A percentile compares a stretch with the other conserved stretches of the same genome.
These are phyloP conservation scores for Dascillus cervinus DNA, from an alignment of 2,888 invertebrate species.

Conservation along the genomic window DNA sequence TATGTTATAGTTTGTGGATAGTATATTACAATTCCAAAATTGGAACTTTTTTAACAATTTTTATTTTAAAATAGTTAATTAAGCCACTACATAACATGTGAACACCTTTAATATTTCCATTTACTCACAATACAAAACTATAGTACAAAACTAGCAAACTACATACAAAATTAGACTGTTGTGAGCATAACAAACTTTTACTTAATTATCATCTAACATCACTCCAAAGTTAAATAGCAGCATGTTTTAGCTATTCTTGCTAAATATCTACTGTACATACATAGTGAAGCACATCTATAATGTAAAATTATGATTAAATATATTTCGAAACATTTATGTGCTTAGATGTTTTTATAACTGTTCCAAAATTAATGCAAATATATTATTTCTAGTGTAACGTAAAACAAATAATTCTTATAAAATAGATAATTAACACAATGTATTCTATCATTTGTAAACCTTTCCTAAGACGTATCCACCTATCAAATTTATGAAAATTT, in stretches of 20 bases:
- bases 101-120: constrained; percentile 31
- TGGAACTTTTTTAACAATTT: constrained; percentile 9
- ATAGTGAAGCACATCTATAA: constrained; percentile 17
- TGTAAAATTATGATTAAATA: too few relatives aligned
- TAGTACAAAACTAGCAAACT: constrained; percentile 52
- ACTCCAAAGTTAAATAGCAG: constrained; percentile 26
- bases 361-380: too few relatives aligned
- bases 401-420: too few relatives aligned
- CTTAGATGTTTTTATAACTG: too few relatives aligned
- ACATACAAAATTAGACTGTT: constrained; percentile 47
- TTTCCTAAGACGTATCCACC: too few relatives aligned
- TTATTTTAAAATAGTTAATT: constrained; percentile 35
- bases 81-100: constrained; percentile 37
- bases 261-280: constrained; percentile 7
- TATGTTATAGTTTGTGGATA: too few relatives aligned
- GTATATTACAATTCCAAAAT: too few relatives aligned
- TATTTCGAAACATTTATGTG: too few relatives aligned
- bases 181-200: constrained; percentile 38
- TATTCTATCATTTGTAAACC: too few relatives aligned
- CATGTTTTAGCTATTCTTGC: constrained; percentile 16
- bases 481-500: too few relatives aligned
- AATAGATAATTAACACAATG: too few relatives aligned
- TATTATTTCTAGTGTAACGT: too few relatives aligned
- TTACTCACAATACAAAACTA: constrained; percentile 45
- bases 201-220: constrained; percentile 26